These are phyloP conservation scores for roundworm (Caenorhabditis elegans) DNA, from an alignment of 1,140 invertebrate species.

Conservation along the genomic window WBcel235 BX284606.5:10466001-10466500, in stretches of 20 bases:
- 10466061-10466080: neutral
- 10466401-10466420: too few relatives aligned
- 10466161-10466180: neutral
- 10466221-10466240: neutral
- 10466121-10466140: neutral
- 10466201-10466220: too few relatives aligned
- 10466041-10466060: constrained; percentile 17
- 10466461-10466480: constrained; percentile 2
- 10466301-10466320: neutral
- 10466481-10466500: neutral
- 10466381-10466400: too few relatives aligned
- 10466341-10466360: neutral
- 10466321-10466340: neutral
- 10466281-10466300: neutral
- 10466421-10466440: too few relatives aligned
- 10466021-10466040: neutral
- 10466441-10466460: neutral
- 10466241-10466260: too few relatives aligned
- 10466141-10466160: neutral
- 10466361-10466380: too few relatives aligned
- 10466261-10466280: too few relatives aligned
- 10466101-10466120: neutral
- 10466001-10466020: too few relatives aligned
- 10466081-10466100: neutral
- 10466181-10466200: neutral